Evolutionary conservation across 1,140 invertebrate genomes (phyloP).

Genomic region (Mylabris phalerata): DNA sequence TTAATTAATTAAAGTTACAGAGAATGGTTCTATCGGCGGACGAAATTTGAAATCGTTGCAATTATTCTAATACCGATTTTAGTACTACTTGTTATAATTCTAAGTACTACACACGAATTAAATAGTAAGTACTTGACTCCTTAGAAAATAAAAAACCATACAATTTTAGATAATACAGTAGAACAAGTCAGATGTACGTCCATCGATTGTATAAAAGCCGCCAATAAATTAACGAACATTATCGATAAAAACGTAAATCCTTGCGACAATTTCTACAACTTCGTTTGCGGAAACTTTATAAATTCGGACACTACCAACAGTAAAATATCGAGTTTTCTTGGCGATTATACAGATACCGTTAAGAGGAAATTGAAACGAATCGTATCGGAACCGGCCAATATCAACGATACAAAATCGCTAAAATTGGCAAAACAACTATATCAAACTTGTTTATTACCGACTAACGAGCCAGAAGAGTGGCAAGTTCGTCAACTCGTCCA

Average conservation of each 20-base stretch:
- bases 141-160: too few relatives aligned
- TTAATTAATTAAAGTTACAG: too few relatives aligned
- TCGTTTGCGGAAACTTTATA: conserved; percentile 58
- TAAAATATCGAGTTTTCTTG: background rate
- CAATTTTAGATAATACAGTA: too few relatives aligned
- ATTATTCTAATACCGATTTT: conserved; percentile 6
- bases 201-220: conserved; percentile 34
- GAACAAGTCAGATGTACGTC: conserved; percentile 1
- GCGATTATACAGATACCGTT: background rate
- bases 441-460: background rate
- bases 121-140: too few relatives aligned
- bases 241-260: conserved; percentile 55
- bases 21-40: too few relatives aligned
- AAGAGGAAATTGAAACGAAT: conserved; percentile 3
- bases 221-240: conserved; percentile 48
- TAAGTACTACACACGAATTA: too few relatives aligned
- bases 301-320: background rate
- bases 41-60: background rate
- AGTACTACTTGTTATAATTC: background rate
- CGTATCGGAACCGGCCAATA: background rate
- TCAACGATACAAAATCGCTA: conserved; percentile 2
- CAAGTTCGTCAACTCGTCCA: background rate
- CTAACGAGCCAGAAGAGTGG: background rate
- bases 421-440: conserved; percentile 8
- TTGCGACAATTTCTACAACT: conserved; percentile 77